These are phyloP conservation scores for Plotosus lineatus DNA, from an alignment of 2,113 vertebrate genomes.

Conservation along the genomic window DNA sequence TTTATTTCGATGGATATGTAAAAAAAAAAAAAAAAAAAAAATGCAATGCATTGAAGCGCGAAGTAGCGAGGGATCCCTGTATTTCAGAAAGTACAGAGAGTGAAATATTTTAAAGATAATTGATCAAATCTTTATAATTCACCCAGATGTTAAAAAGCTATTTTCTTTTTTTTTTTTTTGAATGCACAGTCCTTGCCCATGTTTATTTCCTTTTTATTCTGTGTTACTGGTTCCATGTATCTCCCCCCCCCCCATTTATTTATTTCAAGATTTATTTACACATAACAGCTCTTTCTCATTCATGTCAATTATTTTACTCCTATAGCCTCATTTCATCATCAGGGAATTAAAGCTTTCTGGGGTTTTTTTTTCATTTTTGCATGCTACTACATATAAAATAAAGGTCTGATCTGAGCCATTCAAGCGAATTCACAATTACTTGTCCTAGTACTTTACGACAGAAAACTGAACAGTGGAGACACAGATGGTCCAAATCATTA, in stretches of 20 bases:
- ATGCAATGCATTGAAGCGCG: too few relatives aligned
- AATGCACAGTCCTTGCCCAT: neutral
- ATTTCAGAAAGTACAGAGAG: slow-evolving; percentile 7
- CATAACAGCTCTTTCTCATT: slow-evolving; percentile 44
- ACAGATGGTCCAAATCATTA: slow-evolving; percentile 67
- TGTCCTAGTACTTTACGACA: slow-evolving; percentile 55
- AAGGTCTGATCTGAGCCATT: slow-evolving; percentile 30
- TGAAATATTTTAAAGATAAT: slow-evolving; percentile 16
- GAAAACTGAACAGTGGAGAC: slow-evolving; percentile 58
- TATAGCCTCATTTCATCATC: too few relatives aligned
- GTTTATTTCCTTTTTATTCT: too few relatives aligned
- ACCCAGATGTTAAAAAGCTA: too few relatives aligned
- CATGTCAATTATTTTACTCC: slow-evolving; percentile 53
- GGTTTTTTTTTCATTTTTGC: slow-evolving; percentile 13
- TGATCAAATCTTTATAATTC: neutral
- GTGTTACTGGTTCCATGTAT: too few relatives aligned
- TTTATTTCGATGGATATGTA: too few relatives aligned
- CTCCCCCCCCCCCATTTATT: too few relatives aligned
- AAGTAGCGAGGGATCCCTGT: too few relatives aligned
- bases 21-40: too few relatives aligned
- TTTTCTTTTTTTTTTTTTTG: slow-evolving; percentile 26
- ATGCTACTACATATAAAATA: slow-evolving; percentile 34
- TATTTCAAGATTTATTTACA: slow-evolving; percentile 20
- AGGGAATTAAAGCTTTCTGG: neutral
- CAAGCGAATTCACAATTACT: slow-evolving; percentile 37